These are phyloP conservation scores for Myxocyprinus asiaticus DNA, from an alignment of 2,113 vertebrate genomes.

Conservation along the genomic window DNA sequence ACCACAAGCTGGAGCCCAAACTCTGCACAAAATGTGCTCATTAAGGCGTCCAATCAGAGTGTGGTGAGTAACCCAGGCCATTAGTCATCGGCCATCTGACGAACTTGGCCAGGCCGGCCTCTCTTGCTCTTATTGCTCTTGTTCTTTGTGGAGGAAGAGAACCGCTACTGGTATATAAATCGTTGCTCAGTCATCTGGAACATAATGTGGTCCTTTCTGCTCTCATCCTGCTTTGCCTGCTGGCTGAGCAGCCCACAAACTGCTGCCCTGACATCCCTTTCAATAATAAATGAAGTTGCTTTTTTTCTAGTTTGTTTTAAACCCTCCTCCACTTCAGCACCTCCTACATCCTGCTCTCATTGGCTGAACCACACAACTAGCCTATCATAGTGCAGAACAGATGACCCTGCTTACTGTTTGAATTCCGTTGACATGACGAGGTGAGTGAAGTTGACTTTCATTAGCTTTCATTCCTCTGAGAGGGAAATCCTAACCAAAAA, in stretches of 20 bases:
- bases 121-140: slow-evolving; percentile 74
- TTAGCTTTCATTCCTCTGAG: neutral
- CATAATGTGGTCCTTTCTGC: slow-evolving; percentile 73
- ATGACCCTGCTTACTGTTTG: neutral
- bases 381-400: neutral
- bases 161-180: slow-evolving; percentile 76
- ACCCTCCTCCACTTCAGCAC: slow-evolving; percentile 55
- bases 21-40: slow-evolving; percentile 87
- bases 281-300: slow-evolving; percentile 85
- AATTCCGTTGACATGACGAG: slow-evolving; percentile 4
- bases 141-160: slow-evolving; percentile 57
- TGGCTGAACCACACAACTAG: slow-evolving; percentile 10
- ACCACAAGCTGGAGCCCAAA: slow-evolving; percentile 86
- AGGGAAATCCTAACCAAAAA: slow-evolving; percentile 4
- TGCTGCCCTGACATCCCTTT: slow-evolving; percentile 79
- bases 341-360: neutral
- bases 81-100: slow-evolving; percentile 86
- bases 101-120: slow-evolving; percentile 66
- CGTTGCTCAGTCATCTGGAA: slow-evolving; percentile 80
- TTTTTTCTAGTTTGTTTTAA: slow-evolving; percentile 82
- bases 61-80: slow-evolving; percentile 82
- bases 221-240: slow-evolving; percentile 70
- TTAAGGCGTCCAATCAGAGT: slow-evolving; percentile 91
- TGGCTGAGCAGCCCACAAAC: slow-evolving; percentile 79
- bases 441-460: slow-evolving; percentile 2